Percentiles rank a stretch among this genome's conserved stretches.
Conservation (phyloP, 2,113 vertebrate species). For the Athene cunicularia region DNA sequence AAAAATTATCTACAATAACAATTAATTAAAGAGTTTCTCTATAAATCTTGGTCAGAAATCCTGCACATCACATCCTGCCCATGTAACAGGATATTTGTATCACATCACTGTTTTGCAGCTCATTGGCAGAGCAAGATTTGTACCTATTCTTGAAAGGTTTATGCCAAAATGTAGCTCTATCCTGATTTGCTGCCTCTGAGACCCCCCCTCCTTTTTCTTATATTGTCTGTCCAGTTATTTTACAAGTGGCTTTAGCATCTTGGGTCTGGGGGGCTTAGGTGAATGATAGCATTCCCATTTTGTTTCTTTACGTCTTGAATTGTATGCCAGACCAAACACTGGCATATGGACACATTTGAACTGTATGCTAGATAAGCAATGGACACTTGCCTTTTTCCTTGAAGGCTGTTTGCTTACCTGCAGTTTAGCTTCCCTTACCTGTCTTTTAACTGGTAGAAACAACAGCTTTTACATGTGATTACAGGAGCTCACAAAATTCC, state of each 20-base stretch:
- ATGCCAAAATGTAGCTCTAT: neutral
- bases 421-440: neutral
- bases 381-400: neutral
- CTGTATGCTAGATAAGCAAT: neutral
- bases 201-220: neutral
- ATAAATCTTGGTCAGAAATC: neutral
- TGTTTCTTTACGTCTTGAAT: neutral
- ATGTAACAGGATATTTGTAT: neutral
- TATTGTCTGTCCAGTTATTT: neutral
- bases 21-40: neutral
- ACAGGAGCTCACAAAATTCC: neutral
- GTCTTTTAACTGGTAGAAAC: neutral
- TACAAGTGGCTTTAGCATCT: neutral
- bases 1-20: neutral
- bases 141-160: neutral
- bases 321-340: neutral
- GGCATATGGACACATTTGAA: neutral
- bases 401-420: neutral
- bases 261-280: neutral
- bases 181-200: neutral
- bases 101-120: neutral
- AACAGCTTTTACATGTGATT: neutral
- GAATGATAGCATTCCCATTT: neutral
- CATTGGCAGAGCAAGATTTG: neutral
- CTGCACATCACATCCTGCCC: neutral